Evolutionary conservation across 2,113 vertebrate genomes (phyloP), one percentile per base, ranked within the genome.

Genomic region (Potamarius usumacintae): DNA sequence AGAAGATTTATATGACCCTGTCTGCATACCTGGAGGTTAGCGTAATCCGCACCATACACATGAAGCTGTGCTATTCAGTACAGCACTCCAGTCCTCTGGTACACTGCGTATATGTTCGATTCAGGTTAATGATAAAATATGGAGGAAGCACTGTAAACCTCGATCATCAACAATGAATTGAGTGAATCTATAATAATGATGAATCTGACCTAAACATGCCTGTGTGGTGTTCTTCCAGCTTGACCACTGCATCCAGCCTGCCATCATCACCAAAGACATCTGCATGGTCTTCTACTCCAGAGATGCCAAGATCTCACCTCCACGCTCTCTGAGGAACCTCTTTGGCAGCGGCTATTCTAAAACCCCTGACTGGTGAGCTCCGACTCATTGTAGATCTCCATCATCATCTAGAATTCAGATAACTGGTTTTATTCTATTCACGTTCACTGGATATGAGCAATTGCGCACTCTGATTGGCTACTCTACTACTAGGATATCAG

Each of bases 1-100:
- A 99, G 93, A 99, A 99, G 95, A 99, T 99, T 91, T 99, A 94
- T 89, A 99, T 99, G 98, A 99, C 98, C 27, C 92, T 99, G 89
- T 99, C 98, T 20, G 98, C 98, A 10, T 99, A 99, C 93, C 93
- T 99, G 85, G 98, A 99, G 97, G 98, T 99, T 85, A 94, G 96
- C 87, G 0, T 22, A 52, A 2, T 14, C 11, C 0, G 0, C 27
- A 0, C 86, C 15, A n/a, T 82, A 34, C 52, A 67, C 30, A 9
- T 50, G 34, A 14, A 65, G 12, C 71, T 60, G 2, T 69, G 9
- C 48, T 30, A 30, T 77, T 86, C 15, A 69, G 6, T 42, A 42
- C 62, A 42, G 20, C 4, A 18, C 3, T 42, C 57, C 7, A 18
- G 9, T 63, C 17, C 12, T n/a, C 30, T 15, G 20, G 42, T n/a